Evolutionary conservation across 2,797 vertebrate genomes (phyloP), one percentile per base, ranked within the genome.

Genomic region (Pangasius djambal): DNA sequence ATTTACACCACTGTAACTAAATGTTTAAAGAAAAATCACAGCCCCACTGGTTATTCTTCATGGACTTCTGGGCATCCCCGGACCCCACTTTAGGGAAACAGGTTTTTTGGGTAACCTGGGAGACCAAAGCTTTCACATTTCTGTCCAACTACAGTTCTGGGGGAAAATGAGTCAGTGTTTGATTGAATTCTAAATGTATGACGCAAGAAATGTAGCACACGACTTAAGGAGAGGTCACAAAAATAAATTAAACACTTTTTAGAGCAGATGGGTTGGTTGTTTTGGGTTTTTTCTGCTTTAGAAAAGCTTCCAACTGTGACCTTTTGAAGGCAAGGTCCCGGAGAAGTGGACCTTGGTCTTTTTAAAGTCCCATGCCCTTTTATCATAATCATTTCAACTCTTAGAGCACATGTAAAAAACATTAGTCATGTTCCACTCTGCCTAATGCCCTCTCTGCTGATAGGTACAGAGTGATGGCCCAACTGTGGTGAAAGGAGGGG

Each of bases 101-200:
- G 82, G 7, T 48, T 83, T 63, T 61, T 5, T 7, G 25, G 37
- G n/a, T 28, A 61, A 61, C 9, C 55, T 61, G 18, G 9, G 31
- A 82, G 13, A 90, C 40, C 75, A 57, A 81, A 48, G 4, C 48
- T 13, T 88, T 88, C 86, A 83, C 83, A 89, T 92, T 93, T 94
- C 92, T 93, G 67, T 85, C 92, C 90, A 88, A 88, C 89, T 89
- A 91, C 91, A 89, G 91, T 89, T 50, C 86, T 90, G 92, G 92
- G 57, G 50, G 34, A 3, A 83, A 89, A 89, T 55, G 70, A 83
- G 91, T 93, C 88, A 93, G 89, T 0, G 70, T 92, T 92, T 90
- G 90, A 94, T 94, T 79, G 86, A 93, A 93, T 87, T 87, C 88
- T 55, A 67, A 90, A 91, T 70, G 25, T 88, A 92, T 91, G 91